phyloP scores from a whole-genome alignment of 2,888 invertebrate genomes.

The Sthenelais limicola region DNA sequence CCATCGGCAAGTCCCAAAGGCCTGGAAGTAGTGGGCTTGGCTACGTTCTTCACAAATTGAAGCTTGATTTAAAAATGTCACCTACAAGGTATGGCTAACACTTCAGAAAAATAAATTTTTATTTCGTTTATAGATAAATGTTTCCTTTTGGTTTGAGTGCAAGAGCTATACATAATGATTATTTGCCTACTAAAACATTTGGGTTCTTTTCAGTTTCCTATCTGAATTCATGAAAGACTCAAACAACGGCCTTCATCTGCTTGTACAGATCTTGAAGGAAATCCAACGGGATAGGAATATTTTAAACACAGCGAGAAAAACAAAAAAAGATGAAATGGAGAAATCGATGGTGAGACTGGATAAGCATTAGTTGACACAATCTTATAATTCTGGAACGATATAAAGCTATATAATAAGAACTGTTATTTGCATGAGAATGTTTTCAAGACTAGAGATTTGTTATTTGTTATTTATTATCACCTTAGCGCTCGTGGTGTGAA shows the following conservation, averaged over 20 bases:
- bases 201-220: conserved; percentile 84
- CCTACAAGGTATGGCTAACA: no score
- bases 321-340: conserved; percentile 23
- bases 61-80: no score
- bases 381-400: background rate
- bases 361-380: background rate
- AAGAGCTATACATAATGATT: no score
- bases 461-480: no score
- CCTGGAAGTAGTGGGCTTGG: no score
- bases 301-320: conserved; percentile 30
- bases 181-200: no score
- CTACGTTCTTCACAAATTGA: no score
- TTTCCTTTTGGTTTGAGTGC: no score
- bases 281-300: conserved; percentile 76
- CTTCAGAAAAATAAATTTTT: no score
- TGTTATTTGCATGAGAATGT: background rate
- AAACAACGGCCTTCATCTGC: conserved; percentile 87
- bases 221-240: conserved; percentile 92
- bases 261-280: conserved; percentile 87
- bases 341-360: conserved; percentile 4
- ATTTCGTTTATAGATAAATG: no score
- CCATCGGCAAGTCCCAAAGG: no score
- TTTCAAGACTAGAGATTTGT: background rate
- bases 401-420: background rate
- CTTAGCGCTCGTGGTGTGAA: background rate